These are phyloP conservation scores for Pyralis farinalis DNA, from an alignment of 2,888 invertebrate genomes.

Conservation along the genomic window DNA sequence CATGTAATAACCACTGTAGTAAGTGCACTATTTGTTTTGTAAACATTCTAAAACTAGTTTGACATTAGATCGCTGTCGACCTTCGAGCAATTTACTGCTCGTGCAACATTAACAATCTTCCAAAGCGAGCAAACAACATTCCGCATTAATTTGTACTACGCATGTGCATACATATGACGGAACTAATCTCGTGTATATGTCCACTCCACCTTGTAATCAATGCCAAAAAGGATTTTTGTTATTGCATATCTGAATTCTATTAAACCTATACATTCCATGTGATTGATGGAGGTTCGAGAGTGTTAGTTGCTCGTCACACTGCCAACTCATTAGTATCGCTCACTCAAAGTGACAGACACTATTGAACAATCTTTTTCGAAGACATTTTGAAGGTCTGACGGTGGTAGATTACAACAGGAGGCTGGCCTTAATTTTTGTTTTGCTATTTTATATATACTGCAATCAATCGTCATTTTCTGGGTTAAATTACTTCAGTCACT, in stretches of 20 bases:
- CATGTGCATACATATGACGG: conserved; percentile 9
- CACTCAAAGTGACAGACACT: not conserved
- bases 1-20: not conserved
- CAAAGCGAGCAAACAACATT: conserved; percentile 8
- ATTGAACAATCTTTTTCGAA: not conserved
- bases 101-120: conserved; percentile 3
- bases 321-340: not conserved
- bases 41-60: conserved; percentile 1
- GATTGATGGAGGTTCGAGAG: not conserved
- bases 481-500: too few relatives aligned
- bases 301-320: not conserved
- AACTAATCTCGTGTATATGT: conserved; percentile 5
- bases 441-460: too few relatives aligned
- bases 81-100: not conserved
- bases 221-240: conserved; percentile 3
- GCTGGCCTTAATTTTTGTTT: too few relatives aligned
- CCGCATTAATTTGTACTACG: conserved; percentile 4
- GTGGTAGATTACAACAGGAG: not conserved
- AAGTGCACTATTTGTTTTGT: conserved; percentile 1
- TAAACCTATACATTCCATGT: not conserved
- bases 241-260: not conserved
- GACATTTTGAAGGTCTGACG: not conserved
- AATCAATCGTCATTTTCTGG: too few relatives aligned
- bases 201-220: conserved; percentile 10
- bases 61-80: conserved; percentile 1